Base-by-base conservation (phyloP, 2,888 invertebrate species). In the Ophion costatus region DNA sequence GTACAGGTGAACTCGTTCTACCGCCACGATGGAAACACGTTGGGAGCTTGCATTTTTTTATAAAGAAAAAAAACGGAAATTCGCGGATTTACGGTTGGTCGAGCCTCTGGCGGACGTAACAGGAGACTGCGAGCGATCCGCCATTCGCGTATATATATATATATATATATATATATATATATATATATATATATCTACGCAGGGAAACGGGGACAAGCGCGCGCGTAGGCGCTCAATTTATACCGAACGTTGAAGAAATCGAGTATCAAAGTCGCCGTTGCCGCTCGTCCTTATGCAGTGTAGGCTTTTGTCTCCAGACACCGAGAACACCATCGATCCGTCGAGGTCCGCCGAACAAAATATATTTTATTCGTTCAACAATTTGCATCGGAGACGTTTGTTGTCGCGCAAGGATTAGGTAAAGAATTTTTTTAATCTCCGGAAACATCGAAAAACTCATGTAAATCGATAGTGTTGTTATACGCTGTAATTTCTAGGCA, bases 31-130 rank as follows among this genome's bases (percentile, higher is more conserved):
- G 11, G 51, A 17, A 5, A 5, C 14, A 5, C 17, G 14, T 51
- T 51, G 51, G 51, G 11, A 29, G 17, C 9, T 22, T 29, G 14
- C 3, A 63, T 24, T 63, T 63, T 29, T 63, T 63, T 38, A 22
- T 29, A n/a, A 57, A 61, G 10, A 38, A 20, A 74, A 42, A 63
- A 63, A 74, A 63, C 22, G 33, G 33, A n/a, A 29, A 38, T 64
- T 33, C 64, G 64, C 38, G 33, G 17, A 38, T 9, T 22, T 14
- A 29, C 24, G 63, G 29, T 24, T 33, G 64, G 33, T 38, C 33
- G 38, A 38, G 64, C 22, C 20, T 64, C 33, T 38, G 64, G 33
- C 33, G 64, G 64, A 64, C 64, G 64, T 64, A 38, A 64, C 38
- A 14, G n/a, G 9, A 64, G 33, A 38, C 64, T 33, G 64, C 38